Conservation (phyloP, 2,113 vertebrate species). For the Sarotherodon lohbergeri region DNA sequence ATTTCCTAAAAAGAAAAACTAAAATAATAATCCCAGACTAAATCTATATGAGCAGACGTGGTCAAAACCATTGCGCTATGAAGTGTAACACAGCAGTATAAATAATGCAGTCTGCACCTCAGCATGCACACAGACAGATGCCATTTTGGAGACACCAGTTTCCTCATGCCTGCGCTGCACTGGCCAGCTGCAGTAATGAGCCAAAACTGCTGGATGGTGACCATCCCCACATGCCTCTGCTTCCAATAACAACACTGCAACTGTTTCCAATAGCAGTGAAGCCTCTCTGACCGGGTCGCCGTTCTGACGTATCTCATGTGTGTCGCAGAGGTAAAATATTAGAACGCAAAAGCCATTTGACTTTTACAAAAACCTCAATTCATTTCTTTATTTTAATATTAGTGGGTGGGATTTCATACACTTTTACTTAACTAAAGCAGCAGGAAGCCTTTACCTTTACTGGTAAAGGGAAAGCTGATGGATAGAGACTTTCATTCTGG, state of each 20-base stretch:
- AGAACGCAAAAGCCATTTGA: neutral
- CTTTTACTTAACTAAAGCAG: neutral
- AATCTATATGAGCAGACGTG: neutral
- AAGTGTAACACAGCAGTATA: neutral
- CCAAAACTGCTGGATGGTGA: constrained; percentile 4
- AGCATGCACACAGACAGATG: neutral
- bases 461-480: accelerated
- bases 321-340: neutral
- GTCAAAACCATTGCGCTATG: neutral
- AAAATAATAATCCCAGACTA: neutral
- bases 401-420: neutral
- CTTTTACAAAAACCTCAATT: neutral
- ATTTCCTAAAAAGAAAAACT: neutral
- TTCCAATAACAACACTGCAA: neutral
- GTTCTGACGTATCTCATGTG: neutral
- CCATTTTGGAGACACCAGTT: constrained; percentile 13
- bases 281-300: neutral
- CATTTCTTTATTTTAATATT: neutral
- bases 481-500: neutral
- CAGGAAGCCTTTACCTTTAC: neutral
- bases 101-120: neutral
- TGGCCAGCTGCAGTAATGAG: neutral
- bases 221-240: neutral
- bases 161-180: neutral
- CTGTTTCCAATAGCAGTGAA: neutral